Base-by-base conservation (phyloP, 37 sponge, comb jelly and placozoan species). In the Geodia barretti region DNA sequence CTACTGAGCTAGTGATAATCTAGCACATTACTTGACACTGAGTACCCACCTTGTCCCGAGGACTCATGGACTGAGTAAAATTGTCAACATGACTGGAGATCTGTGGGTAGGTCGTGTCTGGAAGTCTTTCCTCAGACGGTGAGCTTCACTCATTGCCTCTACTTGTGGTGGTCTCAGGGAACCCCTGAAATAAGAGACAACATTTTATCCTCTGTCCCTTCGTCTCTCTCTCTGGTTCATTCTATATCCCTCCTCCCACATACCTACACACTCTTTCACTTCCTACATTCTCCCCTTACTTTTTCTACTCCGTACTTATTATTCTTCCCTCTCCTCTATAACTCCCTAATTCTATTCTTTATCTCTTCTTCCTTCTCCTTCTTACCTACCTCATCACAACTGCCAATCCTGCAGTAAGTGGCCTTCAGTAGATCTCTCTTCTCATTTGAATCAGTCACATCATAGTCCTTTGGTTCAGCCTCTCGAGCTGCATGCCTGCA, bases 391-490 rank as follows among this genome's bases (percentile, higher is more conserved):
- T 32, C 67, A 77, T 82, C 82, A 23, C 70, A 29, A 54, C 68
- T 77, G 24, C 94, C 84, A 32, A 85, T 79, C 20, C 74, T 65
- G 9, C 68, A 36, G 74, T 86, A 97, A 1, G 97, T 97, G 1
- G 92, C 86, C 65, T 72, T 91, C 47, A 84, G 82, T 25, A 97
- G 83, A 68, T 97, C 69, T 60, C 87, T 82, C 9, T 92, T 83
- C 0, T 40, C 69, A 65, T 62, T 14, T 39, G 31, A 30, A 5
- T 62, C 29, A 78, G 60, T 70, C 47, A 91, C 79, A 75, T 93
- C 94, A 76, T 97, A 97, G 75, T 97, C 89, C 70, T 93, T 97
- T 0, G 97, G 97, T 63, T 97, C 97, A 21, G 97, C 83, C 69
- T 97, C 97, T 68, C 94, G 78, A 68, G 84, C 89, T 21, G 72